These are phyloP conservation scores for Zapus hudsonius DNA, from an alignment of 2,113 vertebrate genomes.

Conservation along the genomic window DNA sequence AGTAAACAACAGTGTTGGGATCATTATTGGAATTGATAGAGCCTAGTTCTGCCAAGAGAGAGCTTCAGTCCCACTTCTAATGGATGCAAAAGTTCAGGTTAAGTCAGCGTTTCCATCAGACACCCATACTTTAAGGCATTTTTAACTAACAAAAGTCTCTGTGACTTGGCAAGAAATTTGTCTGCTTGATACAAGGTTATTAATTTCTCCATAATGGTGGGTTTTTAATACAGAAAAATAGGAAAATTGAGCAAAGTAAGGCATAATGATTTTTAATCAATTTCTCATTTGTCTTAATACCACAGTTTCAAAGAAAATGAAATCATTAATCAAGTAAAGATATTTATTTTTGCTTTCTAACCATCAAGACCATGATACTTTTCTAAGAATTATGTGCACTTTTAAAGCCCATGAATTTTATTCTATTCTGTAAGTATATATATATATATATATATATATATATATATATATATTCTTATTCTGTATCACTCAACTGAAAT, in stretches of 20 bases:
- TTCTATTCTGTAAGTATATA: neutral
- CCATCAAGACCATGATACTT: neutral
- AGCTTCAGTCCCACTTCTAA: neutral
- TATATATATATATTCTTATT: neutral
- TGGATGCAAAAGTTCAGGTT: neutral
- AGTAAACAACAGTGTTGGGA: neutral
- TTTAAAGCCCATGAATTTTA: neutral
- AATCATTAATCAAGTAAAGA: neutral
- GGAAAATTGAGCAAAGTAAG: neutral
- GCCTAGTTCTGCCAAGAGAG: neutral
- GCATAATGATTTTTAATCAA: constrained; percentile 4
- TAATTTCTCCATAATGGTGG: neutral
- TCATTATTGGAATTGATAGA: neutral
- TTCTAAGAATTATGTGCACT: neutral
- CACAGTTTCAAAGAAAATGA: constrained; percentile 24
- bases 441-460: neutral
- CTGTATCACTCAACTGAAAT: neutral
- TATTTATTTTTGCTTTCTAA: constrained; percentile 7
- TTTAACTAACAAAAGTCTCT: neutral
- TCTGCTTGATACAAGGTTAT: neutral
- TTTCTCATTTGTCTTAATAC: constrained; percentile 33
- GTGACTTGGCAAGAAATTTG: neutral
- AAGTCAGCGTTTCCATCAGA: neutral
- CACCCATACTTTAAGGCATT: neutral
- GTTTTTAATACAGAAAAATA: constrained; percentile 32